Evolutionary conservation across 2,113 vertebrate genomes (phyloP).

Genomic region (Malurus alboscapulatus): DNA sequence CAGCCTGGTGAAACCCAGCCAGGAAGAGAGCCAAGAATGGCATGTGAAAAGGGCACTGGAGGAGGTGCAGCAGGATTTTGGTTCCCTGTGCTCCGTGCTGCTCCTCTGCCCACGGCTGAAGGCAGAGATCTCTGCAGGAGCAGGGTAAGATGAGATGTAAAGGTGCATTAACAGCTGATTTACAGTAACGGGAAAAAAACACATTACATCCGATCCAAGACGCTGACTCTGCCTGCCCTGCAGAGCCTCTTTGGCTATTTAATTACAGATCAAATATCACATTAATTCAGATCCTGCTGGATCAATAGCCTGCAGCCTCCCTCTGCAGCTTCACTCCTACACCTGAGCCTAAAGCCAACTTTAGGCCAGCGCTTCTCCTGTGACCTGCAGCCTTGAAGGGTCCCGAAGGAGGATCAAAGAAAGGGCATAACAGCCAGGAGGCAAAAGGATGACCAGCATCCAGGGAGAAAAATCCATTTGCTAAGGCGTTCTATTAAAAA

Average conservation of each 20-base stretch:
- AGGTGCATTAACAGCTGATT: not conserved
- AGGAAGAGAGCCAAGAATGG: not conserved
- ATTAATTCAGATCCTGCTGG: conserved; percentile 4
- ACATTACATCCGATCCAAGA: not conserved
- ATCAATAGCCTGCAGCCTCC: not conserved
- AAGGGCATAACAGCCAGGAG: not conserved
- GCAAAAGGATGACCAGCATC: not conserved
- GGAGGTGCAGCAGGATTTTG: not conserved
- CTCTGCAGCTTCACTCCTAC: not conserved
- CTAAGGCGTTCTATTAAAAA: not conserved
- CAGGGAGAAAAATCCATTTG: not conserved
- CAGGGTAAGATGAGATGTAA: not conserved
- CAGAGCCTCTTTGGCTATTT: not conserved
- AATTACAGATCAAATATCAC: conserved; percentile 43
- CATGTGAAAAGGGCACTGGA: not conserved
- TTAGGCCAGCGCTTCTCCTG: not conserved
- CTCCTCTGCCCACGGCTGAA: not conserved
- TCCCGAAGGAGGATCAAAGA: not conserved
- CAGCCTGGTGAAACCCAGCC: not conserved
- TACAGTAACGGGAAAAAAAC: not conserved
- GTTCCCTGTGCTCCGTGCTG: not conserved
- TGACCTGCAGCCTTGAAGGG: not conserved
- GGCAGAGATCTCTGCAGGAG: not conserved
- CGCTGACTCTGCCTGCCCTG: conserved; percentile 21
- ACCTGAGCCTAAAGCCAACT: not conserved